Percentiles rank a stretch among this genome's conserved stretches.
Evolutionary conservation across 1,140 invertebrate species (phyloP).

Genomic region (Aphelinus atriplicis): DNA sequence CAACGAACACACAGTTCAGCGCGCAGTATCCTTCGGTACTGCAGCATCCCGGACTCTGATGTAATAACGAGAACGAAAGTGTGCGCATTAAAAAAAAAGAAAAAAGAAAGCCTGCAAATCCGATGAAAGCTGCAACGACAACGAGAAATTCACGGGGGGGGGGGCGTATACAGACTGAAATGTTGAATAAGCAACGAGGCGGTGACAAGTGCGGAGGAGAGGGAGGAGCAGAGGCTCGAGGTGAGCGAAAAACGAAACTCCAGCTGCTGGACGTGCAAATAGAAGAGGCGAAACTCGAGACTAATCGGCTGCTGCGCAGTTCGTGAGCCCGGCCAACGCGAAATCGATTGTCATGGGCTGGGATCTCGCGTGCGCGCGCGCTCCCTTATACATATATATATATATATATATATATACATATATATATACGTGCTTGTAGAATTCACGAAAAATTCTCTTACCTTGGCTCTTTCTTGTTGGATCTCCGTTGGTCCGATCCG

Average conservation of each 20-base stretch:
- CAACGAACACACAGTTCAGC: too few relatives aligned
- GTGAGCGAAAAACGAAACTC: background rate
- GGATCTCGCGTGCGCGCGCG: background rate
- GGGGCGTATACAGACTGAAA: background rate
- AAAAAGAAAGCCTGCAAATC: background rate
- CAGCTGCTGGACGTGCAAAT: too few relatives aligned
- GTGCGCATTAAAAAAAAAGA: background rate
- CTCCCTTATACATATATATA: background rate
- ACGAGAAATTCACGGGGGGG: background rate
- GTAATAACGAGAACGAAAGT: constrained; percentile 1
- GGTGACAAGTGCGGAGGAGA: background rate
- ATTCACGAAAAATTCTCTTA: background rate
- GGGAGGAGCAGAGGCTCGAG: background rate
- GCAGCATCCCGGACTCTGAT: too few relatives aligned
- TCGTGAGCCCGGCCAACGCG: background rate
- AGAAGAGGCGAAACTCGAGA: constrained; percentile 3
- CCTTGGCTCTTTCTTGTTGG: background rate
- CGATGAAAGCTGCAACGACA: constrained; percentile 36
- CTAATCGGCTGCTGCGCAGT: constrained; percentile 4
- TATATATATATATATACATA: too few relatives aligned
- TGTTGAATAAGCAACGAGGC: constrained; percentile 1
- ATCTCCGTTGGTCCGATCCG: background rate
- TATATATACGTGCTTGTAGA: too few relatives aligned
- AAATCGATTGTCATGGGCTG: constrained; percentile 18
- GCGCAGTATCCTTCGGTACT: too few relatives aligned